These are phyloP conservation scores for Globia sparganii DNA, from an alignment of 2,888 invertebrate genomes.

Conservation along the genomic window DNA sequence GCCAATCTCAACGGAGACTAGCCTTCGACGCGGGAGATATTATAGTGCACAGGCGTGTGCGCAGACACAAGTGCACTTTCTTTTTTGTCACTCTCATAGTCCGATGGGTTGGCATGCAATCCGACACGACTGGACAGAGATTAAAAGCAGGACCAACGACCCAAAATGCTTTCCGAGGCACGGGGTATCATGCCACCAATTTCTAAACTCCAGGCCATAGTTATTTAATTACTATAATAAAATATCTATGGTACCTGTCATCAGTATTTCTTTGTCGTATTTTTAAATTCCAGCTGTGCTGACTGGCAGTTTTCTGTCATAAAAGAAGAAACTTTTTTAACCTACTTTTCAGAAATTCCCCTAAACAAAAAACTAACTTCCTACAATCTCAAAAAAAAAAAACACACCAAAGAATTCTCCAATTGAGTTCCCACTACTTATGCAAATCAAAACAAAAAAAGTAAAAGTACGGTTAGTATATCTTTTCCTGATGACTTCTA, in stretches of 20 bases:
- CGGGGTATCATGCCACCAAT: not conserved
- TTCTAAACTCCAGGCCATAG: not conserved
- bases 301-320: not conserved
- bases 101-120: not conserved
- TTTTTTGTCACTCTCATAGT: not conserved
- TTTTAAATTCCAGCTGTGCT: not conserved
- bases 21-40: too few relatives aligned
- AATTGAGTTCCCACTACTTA: constrained; percentile 10
- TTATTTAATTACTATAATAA: not conserved
- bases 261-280: not conserved
- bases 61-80: not conserved
- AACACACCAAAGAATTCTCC: constrained; percentile 1
- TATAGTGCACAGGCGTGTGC: too few relatives aligned
- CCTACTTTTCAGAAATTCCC: not conserved
- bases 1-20: not conserved
- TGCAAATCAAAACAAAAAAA: constrained; percentile 48
- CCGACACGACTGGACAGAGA: not conserved
- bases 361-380: not conserved
- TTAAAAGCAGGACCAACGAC: not conserved
- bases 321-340: not conserved
- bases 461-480: constrained; percentile 60
- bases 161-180: too few relatives aligned
- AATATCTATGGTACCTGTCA: too few relatives aligned
- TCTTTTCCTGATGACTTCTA: constrained; percentile 46
- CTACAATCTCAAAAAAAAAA: not conserved